Evolutionary conservation across 2,888 invertebrate genomes (phyloP).

Genomic region (Drosophila pseudotalamancana): DNA sequence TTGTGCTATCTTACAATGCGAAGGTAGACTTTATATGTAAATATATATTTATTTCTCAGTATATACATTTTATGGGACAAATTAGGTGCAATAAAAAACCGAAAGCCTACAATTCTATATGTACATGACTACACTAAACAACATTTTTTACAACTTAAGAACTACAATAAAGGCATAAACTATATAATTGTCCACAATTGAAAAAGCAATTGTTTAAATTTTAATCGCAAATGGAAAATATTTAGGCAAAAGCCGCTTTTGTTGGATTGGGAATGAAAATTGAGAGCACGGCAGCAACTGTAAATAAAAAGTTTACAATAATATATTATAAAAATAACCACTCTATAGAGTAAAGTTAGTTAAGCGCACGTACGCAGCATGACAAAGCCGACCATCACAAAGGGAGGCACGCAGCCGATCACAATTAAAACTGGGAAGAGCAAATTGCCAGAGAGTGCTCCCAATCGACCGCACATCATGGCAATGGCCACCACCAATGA

Average conservation of each 20-base stretch:
- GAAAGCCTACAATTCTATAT: background rate
- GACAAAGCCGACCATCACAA: slow-evolving; percentile 88
- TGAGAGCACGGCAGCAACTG: slow-evolving; percentile 73
- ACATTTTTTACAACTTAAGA: slow-evolving; percentile 9
- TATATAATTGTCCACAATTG: background rate
- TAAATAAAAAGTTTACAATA: background rate
- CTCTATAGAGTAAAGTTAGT: too few relatives aligned
- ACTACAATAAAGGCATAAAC: background rate
- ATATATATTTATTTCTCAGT: background rate
- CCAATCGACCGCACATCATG: slow-evolving; percentile 89
- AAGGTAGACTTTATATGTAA: background rate
- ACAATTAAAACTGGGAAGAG: slow-evolving; percentile 89
- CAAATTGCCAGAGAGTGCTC: slow-evolving; percentile 89
- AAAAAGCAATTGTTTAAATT: background rate
- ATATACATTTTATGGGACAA: background rate
- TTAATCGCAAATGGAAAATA: too few relatives aligned
- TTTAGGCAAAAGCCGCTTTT: slow-evolving; percentile 60
- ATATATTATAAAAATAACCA: background rate
- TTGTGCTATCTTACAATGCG: background rate
- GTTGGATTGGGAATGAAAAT: slow-evolving; percentile 68
- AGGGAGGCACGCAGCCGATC: slow-evolving; percentile 90
- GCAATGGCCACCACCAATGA: slow-evolving; percentile 88
- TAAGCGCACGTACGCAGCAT: slow-evolving; percentile 85
- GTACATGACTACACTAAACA: background rate
- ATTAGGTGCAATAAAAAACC: background rate